phyloP scores from a whole-genome alignment of 2,888 invertebrate genomes.

The Eupithecia vulgata region DNA sequence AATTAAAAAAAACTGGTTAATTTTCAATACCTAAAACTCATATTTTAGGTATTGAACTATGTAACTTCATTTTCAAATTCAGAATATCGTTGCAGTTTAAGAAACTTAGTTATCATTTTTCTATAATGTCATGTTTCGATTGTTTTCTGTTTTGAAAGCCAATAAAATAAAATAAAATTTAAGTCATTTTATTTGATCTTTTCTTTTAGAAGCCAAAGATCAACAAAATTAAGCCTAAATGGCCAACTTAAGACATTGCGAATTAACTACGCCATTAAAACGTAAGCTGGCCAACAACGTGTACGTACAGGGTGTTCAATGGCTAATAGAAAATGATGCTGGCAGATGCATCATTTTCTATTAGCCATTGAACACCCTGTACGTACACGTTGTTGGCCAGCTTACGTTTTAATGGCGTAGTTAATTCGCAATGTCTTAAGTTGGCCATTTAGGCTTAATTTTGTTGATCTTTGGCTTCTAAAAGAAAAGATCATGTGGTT shows the following conservation, averaged over 20 bases:
- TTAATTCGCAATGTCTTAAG: neutral
- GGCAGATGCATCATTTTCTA: slow-evolving; percentile 36
- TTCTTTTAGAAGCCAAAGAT: neutral
- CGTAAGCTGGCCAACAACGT: neutral
- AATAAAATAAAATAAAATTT: too few relatives aligned
- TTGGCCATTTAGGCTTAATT: neutral
- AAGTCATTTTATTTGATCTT: too few relatives aligned
- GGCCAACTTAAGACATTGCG: neutral
- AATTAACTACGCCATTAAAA: neutral
- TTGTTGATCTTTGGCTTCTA: neutral
- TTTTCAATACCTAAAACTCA: too few relatives aligned
- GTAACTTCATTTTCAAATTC: too few relatives aligned
- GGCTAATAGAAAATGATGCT: slow-evolving; percentile 31
- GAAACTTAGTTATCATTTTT: too few relatives aligned
- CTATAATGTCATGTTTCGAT: too few relatives aligned
- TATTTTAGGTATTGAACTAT: too few relatives aligned
- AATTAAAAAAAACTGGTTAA: too few relatives aligned
- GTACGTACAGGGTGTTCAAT: slow-evolving; percentile 8
- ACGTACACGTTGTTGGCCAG: neutral
- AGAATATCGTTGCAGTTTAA: too few relatives aligned
- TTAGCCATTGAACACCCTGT: slow-evolving; percentile 7
- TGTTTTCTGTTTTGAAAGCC: too few relatives aligned
- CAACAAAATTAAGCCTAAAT: neutral
- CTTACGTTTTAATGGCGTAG: slow-evolving; percentile 2
- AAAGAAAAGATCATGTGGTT: too few relatives aligned